These are phyloP conservation scores for Martes martes DNA, from an alignment of 2,113 vertebrate genomes.

Conservation along the genomic window DNA sequence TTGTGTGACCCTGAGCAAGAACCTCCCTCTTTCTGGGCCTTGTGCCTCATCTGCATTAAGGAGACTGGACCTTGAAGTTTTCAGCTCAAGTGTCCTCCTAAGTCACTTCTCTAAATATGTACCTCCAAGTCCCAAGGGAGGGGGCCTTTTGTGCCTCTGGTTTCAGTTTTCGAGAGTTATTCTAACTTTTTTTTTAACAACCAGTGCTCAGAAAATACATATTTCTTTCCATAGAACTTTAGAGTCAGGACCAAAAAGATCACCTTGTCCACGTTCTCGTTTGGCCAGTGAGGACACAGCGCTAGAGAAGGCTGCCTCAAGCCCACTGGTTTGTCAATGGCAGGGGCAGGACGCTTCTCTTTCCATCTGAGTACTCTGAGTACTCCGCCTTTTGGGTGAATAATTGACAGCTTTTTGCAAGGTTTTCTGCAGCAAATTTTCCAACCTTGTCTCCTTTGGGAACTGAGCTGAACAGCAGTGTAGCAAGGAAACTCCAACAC, in stretches of 20 bases:
- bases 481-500: not conserved
- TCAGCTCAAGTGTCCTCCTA: not conserved
- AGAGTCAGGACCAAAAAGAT: not conserved
- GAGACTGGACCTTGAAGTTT: not conserved
- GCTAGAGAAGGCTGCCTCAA: not conserved
- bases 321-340: not conserved
- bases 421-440: not conserved
- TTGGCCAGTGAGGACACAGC: not conserved
- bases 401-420: not conserved
- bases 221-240: not conserved
- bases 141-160: not conserved
- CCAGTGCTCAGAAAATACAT: not conserved
- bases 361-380: not conserved
- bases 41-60: not conserved
- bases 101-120: not conserved
- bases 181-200: not conserved
- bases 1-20: conserved; percentile 37
- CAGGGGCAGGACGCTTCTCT: not conserved
- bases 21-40: not conserved
- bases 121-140: not conserved
- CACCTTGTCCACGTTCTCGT: not conserved
- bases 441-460: not conserved
- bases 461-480: not conserved
- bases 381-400: not conserved
- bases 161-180: not conserved